Conservation (phyloP, 2,113 vertebrate genomes). For the Phylloscopus trochiloides region DNA sequence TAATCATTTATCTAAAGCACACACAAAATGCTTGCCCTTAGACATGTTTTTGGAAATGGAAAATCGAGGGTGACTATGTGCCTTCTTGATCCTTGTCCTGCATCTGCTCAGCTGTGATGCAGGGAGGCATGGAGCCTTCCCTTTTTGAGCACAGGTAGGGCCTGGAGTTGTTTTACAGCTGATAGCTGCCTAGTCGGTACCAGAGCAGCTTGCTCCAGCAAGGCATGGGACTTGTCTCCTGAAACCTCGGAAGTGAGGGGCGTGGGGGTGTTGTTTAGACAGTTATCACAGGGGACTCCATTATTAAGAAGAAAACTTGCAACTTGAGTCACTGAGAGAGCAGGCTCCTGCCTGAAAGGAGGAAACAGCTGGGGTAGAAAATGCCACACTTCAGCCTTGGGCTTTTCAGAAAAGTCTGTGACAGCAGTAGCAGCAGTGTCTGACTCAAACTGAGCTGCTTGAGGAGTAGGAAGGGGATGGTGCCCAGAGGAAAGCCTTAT, state of each 20-base stretch:
- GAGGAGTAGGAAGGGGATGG: not conserved
- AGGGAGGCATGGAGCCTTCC: not conserved
- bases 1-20: not conserved
- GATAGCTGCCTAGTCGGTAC: not conserved
- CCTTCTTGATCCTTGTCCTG: not conserved
- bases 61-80: rapidly evolving
- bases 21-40: not conserved
- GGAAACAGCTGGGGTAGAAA: not conserved
- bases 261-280: not conserved
- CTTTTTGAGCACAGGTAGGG: not conserved
- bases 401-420: not conserved
- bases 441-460: not conserved
- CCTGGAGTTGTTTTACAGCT: not conserved
- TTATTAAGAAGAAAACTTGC: not conserved
- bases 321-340: not conserved
- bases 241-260: not conserved
- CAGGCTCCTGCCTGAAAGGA: not conserved
- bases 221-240: not conserved
- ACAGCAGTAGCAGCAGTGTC: not conserved
- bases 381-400: not conserved
- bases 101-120: not conserved
- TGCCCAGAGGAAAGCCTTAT: not conserved
- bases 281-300: not conserved
- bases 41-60: not conserved
- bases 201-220: not conserved